Evolutionary conservation across 2,888 invertebrate species (phyloP), one percentile per base, ranked within the genome.

Genomic region (Clepsis dumicolana): DNA sequence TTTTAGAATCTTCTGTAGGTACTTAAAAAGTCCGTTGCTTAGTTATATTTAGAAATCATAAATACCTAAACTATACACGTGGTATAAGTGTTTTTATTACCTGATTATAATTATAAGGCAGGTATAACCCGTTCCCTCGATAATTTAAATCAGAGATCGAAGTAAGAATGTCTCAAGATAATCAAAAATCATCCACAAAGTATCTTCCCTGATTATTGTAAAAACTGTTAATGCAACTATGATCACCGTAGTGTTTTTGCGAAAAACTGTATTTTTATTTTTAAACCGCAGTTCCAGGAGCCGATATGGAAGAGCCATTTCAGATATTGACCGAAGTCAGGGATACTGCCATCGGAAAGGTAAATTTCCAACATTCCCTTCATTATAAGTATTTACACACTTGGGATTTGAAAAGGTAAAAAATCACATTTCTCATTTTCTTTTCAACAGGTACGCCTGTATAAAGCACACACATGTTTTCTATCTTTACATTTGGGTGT

Each of bases 281-380:
- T 64, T 71, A n/a, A n/a, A n/a, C n/a, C n/a, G n/a, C 65, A 93
- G 93, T 92, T 89, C 90, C 91, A 82, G 88, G 80, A 70, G 80
- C 84, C 4, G 90, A 91, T 64, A 75, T 85, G 0, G 90, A 93
- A 12, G 92, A 92, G 70, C 80, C 93, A 0, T 89, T 82, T 72
- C 71, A 75, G 29, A 87, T 92, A 72, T 77, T 93, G 18, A 87
- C 91, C 4, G 87, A 89, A 75, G 91, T 91, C 38, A 82, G 92
- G 62, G 90, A 92, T 72, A 72, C 72, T 64, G 75, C 90, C 50
- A 89, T 90, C 44, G 93, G 93, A 75, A 93, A 89, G 89, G 93
- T 91, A 79, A 70, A 59, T 24, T 61, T 53, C 1, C 2, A 79
- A 70, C 60, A 32, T 61, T 53, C 1, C 2, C n/a, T 60, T 44